phyloP scores from a whole-genome alignment of 35 echinoderm and acorn worm genomes.

The Ophioderma brevispina region DNA sequence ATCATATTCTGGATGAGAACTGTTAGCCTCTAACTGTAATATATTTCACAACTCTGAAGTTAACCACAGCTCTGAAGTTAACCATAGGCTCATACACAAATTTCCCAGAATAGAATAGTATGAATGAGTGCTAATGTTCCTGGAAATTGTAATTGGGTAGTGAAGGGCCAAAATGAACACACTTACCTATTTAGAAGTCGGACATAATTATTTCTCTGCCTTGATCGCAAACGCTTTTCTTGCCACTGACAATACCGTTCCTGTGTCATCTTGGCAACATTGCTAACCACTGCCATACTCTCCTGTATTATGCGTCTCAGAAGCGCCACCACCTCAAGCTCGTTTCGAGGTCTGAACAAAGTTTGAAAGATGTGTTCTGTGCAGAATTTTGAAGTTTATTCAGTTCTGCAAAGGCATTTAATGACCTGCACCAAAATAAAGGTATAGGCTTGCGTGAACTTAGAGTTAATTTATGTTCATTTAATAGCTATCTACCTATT shows the following conservation, averaged over 20 bases:
- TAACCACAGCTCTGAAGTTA: too few relatives aligned
- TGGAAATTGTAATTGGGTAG: too few relatives aligned
- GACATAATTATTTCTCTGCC: slow-evolving; percentile 85
- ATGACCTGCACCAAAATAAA: not conserved
- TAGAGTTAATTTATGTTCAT: too few relatives aligned
- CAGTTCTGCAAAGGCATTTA: not conserved
- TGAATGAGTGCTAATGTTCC: too few relatives aligned
- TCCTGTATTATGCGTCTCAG: slow-evolving; percentile 60
- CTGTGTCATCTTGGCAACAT: slow-evolving; percentile 47
- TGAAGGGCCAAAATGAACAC: too few relatives aligned
- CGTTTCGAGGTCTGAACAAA: slow-evolving; percentile 63
- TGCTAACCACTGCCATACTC: slow-evolving; percentile 23
- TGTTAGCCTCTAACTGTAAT: too few relatives aligned
- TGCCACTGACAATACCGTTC: slow-evolving; percentile 65
- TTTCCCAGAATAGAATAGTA: too few relatives aligned
- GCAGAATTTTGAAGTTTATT: not conserved
- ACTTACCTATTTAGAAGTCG: slow-evolving; percentile 80
- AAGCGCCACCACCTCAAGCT: slow-evolving; percentile 60
- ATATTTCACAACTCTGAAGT: too few relatives aligned
- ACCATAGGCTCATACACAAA: too few relatives aligned
- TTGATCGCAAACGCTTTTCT: slow-evolving; percentile 71
- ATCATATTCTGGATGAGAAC: too few relatives aligned
- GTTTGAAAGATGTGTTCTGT: slow-evolving; percentile 7
- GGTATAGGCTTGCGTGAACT: too few relatives aligned
- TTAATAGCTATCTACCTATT: too few relatives aligned